Evolutionary conservation across 2,113 vertebrate species (phyloP).

Genomic region (Tursiops truncatus): DNA sequence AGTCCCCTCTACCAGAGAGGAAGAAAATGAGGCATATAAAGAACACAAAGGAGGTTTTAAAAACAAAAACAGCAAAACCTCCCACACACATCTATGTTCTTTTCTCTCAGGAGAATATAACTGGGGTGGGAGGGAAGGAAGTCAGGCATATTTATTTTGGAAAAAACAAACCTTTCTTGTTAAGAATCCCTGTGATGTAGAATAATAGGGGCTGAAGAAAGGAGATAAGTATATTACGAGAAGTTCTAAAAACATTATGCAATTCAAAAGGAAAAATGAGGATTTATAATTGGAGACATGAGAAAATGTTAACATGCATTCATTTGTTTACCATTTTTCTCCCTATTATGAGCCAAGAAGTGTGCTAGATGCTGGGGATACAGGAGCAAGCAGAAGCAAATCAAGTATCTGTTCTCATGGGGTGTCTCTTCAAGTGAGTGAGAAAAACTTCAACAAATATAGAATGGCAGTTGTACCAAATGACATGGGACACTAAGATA

Average conservation of each 20-base stretch:
- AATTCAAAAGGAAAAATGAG: background rate
- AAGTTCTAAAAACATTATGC: background rate
- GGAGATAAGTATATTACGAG: background rate
- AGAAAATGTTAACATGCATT: background rate
- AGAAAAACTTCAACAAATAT: background rate
- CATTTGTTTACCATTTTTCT: background rate
- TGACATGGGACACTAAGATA: background rate
- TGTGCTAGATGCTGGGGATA: background rate
- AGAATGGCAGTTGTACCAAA: background rate
- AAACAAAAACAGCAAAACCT: background rate
- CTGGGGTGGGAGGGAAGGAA: background rate
- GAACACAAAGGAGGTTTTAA: background rate
- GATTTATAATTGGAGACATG: background rate
- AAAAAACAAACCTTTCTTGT: background rate
- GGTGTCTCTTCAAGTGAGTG: background rate
- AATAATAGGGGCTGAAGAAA: background rate
- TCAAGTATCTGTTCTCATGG: background rate
- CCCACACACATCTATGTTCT: background rate
- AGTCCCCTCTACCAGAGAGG: background rate
- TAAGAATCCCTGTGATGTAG: background rate
- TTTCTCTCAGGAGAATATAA: background rate
- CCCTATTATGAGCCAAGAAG: background rate
- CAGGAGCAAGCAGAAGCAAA: background rate
- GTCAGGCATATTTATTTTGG: background rate
- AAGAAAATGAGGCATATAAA: background rate